A percentile compares a stretch with the other conserved stretches of the same genome.
phyloP scores from a whole-genome alignment of 2,888 invertebrate genomes.

The Clostera curtula region DNA sequence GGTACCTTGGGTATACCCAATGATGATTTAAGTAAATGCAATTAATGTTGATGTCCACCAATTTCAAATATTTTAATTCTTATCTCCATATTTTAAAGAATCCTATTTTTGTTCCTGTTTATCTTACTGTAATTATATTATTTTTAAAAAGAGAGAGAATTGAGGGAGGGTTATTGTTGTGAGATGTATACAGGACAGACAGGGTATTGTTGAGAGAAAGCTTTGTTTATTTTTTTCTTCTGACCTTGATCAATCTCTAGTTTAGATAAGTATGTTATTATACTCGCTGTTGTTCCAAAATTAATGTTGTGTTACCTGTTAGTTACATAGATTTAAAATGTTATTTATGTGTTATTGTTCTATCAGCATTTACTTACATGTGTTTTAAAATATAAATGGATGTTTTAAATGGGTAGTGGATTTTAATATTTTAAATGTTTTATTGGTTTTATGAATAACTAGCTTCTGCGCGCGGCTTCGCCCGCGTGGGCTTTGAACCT shows the following conservation, averaged over 20 bases:
- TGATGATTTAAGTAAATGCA: background rate
- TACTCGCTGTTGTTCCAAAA: constrained; percentile 34
- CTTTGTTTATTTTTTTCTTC: constrained; percentile 28
- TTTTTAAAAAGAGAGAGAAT: constrained; percentile 44
- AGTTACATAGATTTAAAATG: constrained; percentile 39
- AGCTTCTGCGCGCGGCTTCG: too few species aligned
- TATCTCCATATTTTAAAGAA: constrained; percentile 52
- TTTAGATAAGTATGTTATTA: constrained; percentile 16
- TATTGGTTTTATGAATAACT: constrained; percentile 43
- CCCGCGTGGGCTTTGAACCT: too few species aligned
- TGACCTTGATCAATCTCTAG: constrained; percentile 37
- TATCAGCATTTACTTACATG: constrained; percentile 57
- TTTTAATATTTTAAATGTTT: constrained; percentile 50
- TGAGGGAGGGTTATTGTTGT: constrained; percentile 52
- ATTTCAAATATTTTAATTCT: background rate
- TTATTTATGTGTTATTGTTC: constrained; percentile 61
- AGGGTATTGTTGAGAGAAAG: constrained; percentile 55
- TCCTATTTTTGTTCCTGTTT: constrained; percentile 70
- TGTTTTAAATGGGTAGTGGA: constrained; percentile 52
- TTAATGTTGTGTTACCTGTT: constrained; percentile 61
- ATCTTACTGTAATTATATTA: constrained; percentile 62
- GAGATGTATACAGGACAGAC: constrained; percentile 65
- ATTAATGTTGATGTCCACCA: background rate
- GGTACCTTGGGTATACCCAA: too few species aligned
- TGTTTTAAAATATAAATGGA: constrained; percentile 45